Conservation (phyloP, 1,140 invertebrate genomes). For the Sarcophaga bullata region DNA sequence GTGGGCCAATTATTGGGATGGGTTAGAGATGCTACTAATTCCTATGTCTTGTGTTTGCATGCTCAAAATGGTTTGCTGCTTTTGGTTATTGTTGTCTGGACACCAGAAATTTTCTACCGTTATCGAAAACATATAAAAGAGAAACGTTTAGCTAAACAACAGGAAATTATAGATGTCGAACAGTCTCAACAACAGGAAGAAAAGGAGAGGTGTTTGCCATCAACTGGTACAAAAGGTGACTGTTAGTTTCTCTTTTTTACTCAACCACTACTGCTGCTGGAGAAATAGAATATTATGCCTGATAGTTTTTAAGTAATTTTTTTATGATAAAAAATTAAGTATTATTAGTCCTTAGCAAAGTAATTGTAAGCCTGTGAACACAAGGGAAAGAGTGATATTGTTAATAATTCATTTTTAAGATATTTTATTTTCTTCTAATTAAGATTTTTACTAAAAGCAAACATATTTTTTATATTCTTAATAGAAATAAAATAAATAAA, state of each 20-base stretch:
- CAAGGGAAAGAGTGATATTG: not conserved
- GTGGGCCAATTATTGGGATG: constrained; percentile 76
- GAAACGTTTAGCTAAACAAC: not conserved
- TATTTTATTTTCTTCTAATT: not conserved
- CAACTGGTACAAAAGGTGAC: constrained; percentile 48
- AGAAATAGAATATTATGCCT: not conserved
- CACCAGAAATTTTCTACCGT: constrained; percentile 67
- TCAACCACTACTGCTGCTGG: no score
- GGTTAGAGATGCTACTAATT: constrained; percentile 72
- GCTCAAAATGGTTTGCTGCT: constrained; percentile 71
- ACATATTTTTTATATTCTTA: not conserved
- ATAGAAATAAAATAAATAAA: not conserved
- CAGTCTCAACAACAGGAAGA: constrained; percentile 29
- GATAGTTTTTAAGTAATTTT: constrained; percentile 1
- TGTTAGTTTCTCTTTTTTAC: constrained; percentile 1
- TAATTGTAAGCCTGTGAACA: not conserved
- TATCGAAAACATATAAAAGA: constrained; percentile 49
- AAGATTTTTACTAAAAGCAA: not conserved
- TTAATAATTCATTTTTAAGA: constrained; percentile 7
- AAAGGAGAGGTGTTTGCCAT: constrained; percentile 51
- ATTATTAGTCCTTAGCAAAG: not conserved
- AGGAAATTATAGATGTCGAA: not conserved
- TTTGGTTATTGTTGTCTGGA: constrained; percentile 70
- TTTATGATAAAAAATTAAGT: not conserved
- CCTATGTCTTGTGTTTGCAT: constrained; percentile 73